Conservation (phyloP, 2,113 vertebrate species). For the Callipepla squamata region DNA sequence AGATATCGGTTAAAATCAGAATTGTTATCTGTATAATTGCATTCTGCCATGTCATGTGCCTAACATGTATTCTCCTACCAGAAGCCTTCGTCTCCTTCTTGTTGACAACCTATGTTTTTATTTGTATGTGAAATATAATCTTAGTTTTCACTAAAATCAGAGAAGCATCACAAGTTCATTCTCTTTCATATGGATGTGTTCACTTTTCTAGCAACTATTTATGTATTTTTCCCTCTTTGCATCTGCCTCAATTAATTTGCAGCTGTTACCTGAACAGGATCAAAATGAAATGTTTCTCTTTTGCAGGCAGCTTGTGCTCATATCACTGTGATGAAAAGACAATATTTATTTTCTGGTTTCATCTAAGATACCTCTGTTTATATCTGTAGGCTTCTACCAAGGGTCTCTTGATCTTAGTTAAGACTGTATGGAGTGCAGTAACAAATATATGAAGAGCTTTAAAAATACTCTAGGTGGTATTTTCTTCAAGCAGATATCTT, state of each 20-base stretch:
- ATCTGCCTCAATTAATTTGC: not conserved
- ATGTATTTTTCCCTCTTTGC: not conserved
- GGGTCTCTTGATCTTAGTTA: not conserved
- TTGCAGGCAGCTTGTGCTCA: not conserved
- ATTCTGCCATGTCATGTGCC: not conserved
- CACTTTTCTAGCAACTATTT: not conserved
- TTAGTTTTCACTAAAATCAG: not conserved
- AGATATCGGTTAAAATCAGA: not conserved
- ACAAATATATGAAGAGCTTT: constrained; percentile 3
- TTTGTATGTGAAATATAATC: not conserved
- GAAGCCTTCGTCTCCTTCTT: not conserved
- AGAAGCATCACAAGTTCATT: not conserved
- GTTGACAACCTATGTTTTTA: not conserved
- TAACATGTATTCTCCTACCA: not conserved
- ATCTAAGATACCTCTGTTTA: not conserved
- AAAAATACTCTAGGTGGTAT: not conserved
- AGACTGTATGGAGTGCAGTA: not conserved
- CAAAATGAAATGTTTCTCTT: not conserved
- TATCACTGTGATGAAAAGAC: not conserved
- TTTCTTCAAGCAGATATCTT: not conserved
- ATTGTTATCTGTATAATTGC: not conserved
- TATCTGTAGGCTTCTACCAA: not conserved
- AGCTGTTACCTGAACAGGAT: not conserved
- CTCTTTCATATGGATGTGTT: not conserved
- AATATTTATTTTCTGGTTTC: not conserved